A percentile compares a stretch with the other conserved stretches of the same genome.
Evolutionary conservation across 2,113 vertebrate genomes (phyloP).

Genomic region (Himantopus leucocephalus): DNA sequence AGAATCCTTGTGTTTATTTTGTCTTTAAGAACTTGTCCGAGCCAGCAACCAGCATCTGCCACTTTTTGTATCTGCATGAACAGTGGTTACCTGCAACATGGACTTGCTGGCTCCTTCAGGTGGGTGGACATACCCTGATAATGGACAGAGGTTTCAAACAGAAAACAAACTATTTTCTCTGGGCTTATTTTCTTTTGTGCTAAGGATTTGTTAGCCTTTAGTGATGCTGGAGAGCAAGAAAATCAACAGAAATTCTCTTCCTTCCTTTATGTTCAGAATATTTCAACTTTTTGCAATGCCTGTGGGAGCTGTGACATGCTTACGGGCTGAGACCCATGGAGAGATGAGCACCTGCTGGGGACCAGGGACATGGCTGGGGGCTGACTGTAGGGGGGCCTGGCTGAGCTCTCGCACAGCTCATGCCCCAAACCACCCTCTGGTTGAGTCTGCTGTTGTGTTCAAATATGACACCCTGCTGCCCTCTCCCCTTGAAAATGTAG

Average conservation of each 20-base stretch:
- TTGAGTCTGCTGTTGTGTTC: background rate
- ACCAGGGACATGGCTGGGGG: rapidly evolving
- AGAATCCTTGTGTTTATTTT: background rate
- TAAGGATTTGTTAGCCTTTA: background rate
- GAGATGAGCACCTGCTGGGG: background rate
- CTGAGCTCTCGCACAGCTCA: background rate
- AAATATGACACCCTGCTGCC: background rate
- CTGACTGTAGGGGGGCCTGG: background rate
- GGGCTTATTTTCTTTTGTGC: background rate
- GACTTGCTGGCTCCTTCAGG: background rate
- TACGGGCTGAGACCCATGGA: background rate
- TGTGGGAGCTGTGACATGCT: background rate
- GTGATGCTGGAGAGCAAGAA: background rate
- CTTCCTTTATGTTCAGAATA: background rate
- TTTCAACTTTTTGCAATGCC: background rate
- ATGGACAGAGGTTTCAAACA: background rate
- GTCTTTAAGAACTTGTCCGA: background rate
- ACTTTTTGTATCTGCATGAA: background rate
- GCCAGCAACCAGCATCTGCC: background rate
- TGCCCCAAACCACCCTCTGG: background rate
- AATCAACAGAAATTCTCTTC: background rate
- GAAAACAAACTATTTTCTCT: background rate
- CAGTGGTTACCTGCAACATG: background rate
- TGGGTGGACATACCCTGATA: background rate
- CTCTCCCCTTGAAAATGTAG: background rate